Base-by-base conservation (phyloP, 2,888 invertebrate genomes). In the Geotrupes spiniger region DNA sequence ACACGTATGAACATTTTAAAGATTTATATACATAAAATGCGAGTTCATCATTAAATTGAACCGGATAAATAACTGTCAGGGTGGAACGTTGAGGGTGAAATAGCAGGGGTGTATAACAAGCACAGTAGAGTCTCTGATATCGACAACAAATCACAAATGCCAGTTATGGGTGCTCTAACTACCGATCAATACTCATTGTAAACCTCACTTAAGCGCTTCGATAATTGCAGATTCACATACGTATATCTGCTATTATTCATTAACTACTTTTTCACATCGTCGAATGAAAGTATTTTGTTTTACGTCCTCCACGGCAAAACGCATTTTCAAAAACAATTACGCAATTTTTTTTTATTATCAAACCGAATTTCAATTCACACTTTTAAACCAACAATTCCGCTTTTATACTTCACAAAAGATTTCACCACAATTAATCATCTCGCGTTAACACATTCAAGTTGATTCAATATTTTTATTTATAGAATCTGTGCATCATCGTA, bases 181-280 rank as follows among this genome's bases (percentile, higher is more conserved):
- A 54, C 55, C 63, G 67, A 69, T 69, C 69, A 67, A 69, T 69
- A 69, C 63, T 63, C 63, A 69, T 69, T 68, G 67, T 67, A 64
- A 51, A 44, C 46, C 38, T 43, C 52, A 54, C 49, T 54, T 54
- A 54, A 54, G 42, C 46, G 40, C 42, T 27, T 40, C 28, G 49
- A 40, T 54, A 54, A 54, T 54, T 49, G 51, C 51, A 38, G 44
- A 38, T 25, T 31, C 48, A 12, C 27, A 43, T 36, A 26, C 25
- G 38, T 25, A 31, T 33, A 31, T 15, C n/a, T 46, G 17, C 12
- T 12, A 12, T 31, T 5, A 40, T 25, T 17, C 26, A 17, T 33
- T 38, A 17, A 38, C 17, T 11, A 9, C 12, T 11, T 17, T 38
- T 38, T 38, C 38, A 11, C 6, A 21, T 9, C 38, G 14, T 16